phyloP scores from a whole-genome alignment of 2,113 vertebrate species.

The Colinus virginianus region DNA sequence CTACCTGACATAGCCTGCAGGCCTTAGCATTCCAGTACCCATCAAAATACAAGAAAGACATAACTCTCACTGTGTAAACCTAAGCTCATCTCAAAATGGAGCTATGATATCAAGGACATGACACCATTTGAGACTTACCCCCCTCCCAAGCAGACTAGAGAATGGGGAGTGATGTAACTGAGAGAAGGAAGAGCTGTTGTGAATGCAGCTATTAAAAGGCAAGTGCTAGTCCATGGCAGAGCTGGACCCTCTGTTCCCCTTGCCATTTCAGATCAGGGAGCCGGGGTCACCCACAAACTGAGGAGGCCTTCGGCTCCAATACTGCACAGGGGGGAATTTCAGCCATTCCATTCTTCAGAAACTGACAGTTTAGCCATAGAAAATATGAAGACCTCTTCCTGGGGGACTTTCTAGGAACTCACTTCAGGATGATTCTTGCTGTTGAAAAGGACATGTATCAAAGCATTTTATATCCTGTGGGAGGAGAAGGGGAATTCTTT shows the following conservation, averaged over 20 bases:
- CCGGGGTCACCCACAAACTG: accelerated
- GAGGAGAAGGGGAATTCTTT: conserved; percentile 71
- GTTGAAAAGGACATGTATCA: conserved; percentile 55
- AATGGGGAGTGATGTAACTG: background rate
- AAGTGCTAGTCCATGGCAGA: background rate
- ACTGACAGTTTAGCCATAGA: background rate
- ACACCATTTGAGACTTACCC: background rate
- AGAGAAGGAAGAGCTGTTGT: background rate
- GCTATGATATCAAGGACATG: background rate
- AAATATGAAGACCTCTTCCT: conserved; percentile 37
- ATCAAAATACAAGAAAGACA: background rate
- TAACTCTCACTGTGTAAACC: background rate
- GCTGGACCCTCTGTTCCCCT: background rate
- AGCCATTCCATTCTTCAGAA: conserved; percentile 5
- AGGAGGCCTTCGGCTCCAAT: background rate
- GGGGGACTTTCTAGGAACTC: conserved; percentile 61
- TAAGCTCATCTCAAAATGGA: background rate
- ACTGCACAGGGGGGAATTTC: background rate
- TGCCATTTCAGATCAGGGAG: background rate
- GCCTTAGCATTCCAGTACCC: background rate
- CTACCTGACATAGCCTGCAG: background rate
- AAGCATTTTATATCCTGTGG: conserved; percentile 38
- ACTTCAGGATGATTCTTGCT: conserved; percentile 55
- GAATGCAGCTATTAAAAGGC: background rate
- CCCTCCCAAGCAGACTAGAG: background rate